Evolutionary conservation across 2,888 invertebrate genomes (phyloP).

Genomic region (Agriopis marginaria): DNA sequence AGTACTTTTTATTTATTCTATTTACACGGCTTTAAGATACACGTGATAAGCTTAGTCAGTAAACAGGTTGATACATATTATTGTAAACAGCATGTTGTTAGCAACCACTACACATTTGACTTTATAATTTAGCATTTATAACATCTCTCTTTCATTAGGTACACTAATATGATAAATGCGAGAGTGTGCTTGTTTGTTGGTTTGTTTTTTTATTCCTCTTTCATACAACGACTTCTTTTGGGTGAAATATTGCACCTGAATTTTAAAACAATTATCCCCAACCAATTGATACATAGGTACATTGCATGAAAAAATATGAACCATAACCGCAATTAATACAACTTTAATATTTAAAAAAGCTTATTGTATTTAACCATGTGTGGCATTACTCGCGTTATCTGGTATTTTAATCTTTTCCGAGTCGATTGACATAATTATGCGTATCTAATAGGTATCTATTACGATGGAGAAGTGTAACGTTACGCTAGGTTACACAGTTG

Average conservation of each 20-base stretch:
- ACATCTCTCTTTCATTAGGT: not conserved
- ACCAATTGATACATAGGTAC: too few relatives aligned
- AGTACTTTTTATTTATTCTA: constrained; percentile 6
- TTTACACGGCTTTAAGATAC: constrained; percentile 7
- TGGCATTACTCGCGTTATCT: constrained; percentile 10
- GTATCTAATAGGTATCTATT: not conserved
- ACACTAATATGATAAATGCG: too few relatives aligned
- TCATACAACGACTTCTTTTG: not conserved
- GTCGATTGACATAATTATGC: constrained; percentile 29
- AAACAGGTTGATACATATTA: constrained; percentile 12
- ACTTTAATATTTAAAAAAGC: not conserved
- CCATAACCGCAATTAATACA: too few relatives aligned
- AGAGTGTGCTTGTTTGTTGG: too few relatives aligned
- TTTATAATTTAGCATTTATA: constrained; percentile 8
- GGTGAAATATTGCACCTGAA: too few relatives aligned
- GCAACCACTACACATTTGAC: not conserved
- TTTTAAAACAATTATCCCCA: too few relatives aligned
- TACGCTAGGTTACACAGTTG: not conserved
- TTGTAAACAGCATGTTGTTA: constrained; percentile 8
- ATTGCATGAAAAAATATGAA: not conserved
- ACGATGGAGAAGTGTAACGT: not conserved
- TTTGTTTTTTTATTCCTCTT: too few relatives aligned
- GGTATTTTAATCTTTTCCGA: constrained; percentile 32
- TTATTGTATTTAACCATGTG: constrained; percentile 2
- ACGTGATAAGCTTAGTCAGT: constrained; percentile 8